phyloP scores from a whole-genome alignment of 2,113 vertebrate species.

The Acrocephalus kingi region DNA sequence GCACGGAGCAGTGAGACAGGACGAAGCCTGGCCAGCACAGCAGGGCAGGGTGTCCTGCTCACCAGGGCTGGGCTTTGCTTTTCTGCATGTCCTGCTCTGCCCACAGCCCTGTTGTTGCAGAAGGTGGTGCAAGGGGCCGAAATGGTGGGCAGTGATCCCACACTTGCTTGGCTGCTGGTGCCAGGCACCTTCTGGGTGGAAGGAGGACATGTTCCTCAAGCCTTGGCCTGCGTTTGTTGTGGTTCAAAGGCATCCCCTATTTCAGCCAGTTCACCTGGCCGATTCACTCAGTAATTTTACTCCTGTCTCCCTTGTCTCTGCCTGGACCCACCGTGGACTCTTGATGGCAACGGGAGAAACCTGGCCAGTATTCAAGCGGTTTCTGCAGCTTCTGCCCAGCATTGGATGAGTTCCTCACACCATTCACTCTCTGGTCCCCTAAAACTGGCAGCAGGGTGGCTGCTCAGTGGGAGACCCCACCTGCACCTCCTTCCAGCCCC shows the following conservation, averaged over 20 bases:
- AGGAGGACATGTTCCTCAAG: neutral
- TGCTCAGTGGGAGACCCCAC: neutral
- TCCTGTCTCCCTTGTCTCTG: neutral
- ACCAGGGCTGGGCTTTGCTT: neutral
- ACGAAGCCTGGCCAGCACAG: neutral
- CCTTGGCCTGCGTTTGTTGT: neutral
- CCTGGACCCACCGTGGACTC: neutral
- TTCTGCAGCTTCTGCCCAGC: neutral
- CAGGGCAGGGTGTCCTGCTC: neutral
- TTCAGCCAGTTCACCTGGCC: neutral
- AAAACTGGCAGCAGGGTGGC: neutral
- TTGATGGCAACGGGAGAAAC: neutral
- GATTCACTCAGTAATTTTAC: neutral
- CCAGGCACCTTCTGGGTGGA: neutral
- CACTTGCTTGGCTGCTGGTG: accelerated
- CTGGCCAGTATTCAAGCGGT: conserved; percentile 45
- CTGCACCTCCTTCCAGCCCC: neutral
- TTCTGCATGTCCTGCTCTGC: accelerated
- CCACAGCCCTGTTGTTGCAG: neutral
- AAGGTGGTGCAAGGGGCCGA: neutral
- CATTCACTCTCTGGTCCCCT: neutral
- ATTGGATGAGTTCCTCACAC: neutral
- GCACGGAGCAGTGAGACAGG: neutral
- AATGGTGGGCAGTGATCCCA: neutral
- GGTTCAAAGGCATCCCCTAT: neutral